Evolutionary conservation across 2,888 invertebrate genomes (phyloP).

Genomic region (Melanophora roralis): DNA sequence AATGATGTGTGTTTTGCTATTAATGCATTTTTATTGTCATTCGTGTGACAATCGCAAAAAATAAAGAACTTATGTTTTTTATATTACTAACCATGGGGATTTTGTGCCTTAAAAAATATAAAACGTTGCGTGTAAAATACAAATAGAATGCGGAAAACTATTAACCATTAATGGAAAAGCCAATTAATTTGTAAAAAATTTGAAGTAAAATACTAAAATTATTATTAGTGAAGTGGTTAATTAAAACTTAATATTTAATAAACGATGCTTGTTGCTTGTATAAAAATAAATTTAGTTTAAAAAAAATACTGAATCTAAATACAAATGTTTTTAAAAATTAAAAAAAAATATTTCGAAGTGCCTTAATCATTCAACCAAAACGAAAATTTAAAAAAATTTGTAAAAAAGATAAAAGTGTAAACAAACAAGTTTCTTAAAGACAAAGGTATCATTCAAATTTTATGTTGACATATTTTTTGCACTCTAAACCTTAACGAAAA

Average conservation of each 20-base stretch:
- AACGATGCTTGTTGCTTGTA: too few species aligned
- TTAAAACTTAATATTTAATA: too few species aligned
- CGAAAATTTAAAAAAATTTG: background rate
- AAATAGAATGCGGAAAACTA: background rate
- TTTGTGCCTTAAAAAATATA: background rate
- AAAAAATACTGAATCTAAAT: constrained; percentile 1
- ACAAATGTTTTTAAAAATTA: too few species aligned
- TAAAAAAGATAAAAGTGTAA: too few species aligned
- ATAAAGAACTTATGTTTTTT: background rate
- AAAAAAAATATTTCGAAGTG: too few species aligned
- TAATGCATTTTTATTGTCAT: background rate
- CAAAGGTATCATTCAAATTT: constrained; percentile 71
- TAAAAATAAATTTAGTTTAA: too few species aligned
- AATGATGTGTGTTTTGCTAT: background rate
- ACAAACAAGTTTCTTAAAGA: constrained; percentile 63
- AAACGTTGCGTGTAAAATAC: background rate
- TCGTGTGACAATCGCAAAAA: background rate
- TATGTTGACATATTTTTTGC: constrained; percentile 49
- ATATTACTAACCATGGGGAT: background rate
- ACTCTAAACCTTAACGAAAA: background rate
- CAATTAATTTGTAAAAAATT: background rate
- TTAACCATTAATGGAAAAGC: background rate
- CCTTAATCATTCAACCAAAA: background rate
- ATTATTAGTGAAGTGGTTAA: background rate
- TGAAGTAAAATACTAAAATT: background rate